These are phyloP conservation scores for Bagarius yarrelli DNA, from an alignment of 2,113 vertebrate genomes.

Conservation along the genomic window DNA sequence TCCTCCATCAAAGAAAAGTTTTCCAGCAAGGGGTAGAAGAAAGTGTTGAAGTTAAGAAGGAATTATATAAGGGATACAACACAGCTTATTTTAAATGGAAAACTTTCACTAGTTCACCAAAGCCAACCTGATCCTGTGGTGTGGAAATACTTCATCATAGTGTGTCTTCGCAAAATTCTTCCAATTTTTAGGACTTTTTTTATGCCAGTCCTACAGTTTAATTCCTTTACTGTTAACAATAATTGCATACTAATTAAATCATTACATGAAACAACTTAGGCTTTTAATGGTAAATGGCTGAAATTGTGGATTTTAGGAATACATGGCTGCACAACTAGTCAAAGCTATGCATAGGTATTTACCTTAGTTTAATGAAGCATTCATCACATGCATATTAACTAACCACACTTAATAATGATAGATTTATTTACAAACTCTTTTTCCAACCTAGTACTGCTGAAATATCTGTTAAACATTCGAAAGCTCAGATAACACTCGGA, in stretches of 20 bases:
- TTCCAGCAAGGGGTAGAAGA: not conserved
- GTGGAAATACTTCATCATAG: not conserved
- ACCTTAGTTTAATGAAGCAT: not conserved
- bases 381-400: not conserved
- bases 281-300: not conserved
- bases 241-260: not conserved
- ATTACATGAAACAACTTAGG: not conserved
- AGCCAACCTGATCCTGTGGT: not conserved
- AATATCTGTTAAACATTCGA: not conserved
- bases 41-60: not conserved
- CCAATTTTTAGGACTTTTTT: not conserved
- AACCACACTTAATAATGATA: not conserved
- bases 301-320: not conserved
- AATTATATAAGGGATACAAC: not conserved
- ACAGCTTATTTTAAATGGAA: not conserved
- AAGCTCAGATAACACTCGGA: not conserved
- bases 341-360: too few species aligned
- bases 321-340: not conserved
- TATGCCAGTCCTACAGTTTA: not conserved
- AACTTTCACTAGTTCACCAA: conserved; percentile 20
- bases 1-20: not conserved
- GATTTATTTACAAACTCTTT: conserved; percentile 22
- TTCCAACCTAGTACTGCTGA: conserved; percentile 14
- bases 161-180: too few species aligned
- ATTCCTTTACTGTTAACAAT: not conserved